Conservation (phyloP, 2,888 invertebrate species). For the Pterobdella sp. region DNA sequence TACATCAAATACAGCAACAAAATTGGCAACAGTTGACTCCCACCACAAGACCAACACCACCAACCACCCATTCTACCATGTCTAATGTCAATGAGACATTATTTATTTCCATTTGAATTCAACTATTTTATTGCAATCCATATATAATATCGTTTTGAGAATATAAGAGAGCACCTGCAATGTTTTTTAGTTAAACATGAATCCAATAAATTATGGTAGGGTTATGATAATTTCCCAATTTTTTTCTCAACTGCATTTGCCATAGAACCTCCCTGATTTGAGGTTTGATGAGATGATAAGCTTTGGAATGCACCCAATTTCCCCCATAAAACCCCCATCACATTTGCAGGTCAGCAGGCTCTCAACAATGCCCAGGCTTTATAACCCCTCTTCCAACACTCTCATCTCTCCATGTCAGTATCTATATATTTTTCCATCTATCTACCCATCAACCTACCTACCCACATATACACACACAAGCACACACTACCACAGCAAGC, state of each 20-base stretch:
- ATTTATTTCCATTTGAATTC: too few relatives aligned
- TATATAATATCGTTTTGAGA: too few relatives aligned
- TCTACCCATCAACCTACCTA: neutral
- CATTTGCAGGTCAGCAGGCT: neutral
- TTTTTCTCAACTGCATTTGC: too few relatives aligned
- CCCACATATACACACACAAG: neutral
- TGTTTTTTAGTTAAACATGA: too few relatives aligned
- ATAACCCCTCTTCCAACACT: neutral
- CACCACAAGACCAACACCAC: neutral
- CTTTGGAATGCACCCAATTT: too few relatives aligned
- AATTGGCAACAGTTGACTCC: neutral
- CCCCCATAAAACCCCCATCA: neutral
- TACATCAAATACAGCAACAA: neutral
- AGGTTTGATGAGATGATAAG: too few relatives aligned
- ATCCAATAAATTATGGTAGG: too few relatives aligned
- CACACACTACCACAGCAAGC: neutral
- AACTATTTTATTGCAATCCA: too few relatives aligned
- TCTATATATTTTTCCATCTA: neutral
- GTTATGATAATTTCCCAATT: too few relatives aligned
- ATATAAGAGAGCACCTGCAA: too few relatives aligned
- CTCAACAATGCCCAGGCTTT: neutral
- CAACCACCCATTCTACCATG: conserved; percentile 4
- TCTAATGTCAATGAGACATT: too few relatives aligned
- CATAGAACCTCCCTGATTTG: too few relatives aligned
- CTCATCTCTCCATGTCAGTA: neutral